Base-by-base conservation (phyloP, 1,140 invertebrate genomes). In the Plectrocnemia conspersa region DNA sequence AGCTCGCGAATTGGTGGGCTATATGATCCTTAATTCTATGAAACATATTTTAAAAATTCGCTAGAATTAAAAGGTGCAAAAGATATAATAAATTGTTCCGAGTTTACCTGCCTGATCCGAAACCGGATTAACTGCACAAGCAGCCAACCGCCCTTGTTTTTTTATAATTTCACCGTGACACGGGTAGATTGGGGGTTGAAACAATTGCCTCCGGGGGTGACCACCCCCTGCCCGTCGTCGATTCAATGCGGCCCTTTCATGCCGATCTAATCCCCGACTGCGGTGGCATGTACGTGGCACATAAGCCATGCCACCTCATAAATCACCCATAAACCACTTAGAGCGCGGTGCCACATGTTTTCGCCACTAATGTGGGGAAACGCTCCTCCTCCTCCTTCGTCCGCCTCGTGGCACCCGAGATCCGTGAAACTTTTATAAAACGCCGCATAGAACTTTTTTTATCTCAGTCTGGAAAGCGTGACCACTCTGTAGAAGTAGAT, bases 251-350 rank as follows among this genome's bases (percentile, higher is more conserved):
- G 42, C 27, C 36, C 32, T 32, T 42, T 36, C 23, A 52, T 42
- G 33, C 38, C 22, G 50, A 50, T 54, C 54, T 56, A 54, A 61
- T 61, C 59, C 59, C 22, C n/a, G 38, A 24, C 23, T 44, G 50
- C 36, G 50, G 50, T 19, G 50, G 50, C 38, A 50, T 50, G 47
- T 50, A 48, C 29, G 46, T 36, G 46, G 46, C 46, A 36, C 36
- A 50, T 50, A 50, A 50, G 47, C 47, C 47, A 32, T 50, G 49
- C 58, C 54, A 41, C 48, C 54, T 56, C 49, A 54, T 61, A 61
- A 56, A 61, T 61, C 59, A 61, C 59, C 54, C 54, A 59, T 56
- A 61, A 61, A 61, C 59, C 59, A 56, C 58, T 59, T 59, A 59
- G 50, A 59, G 58, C 58, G 27, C 40, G 53, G 9, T 10, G 53